A percentile compares a stretch with the other conserved stretches of the same genome.
phyloP scores from a whole-genome alignment of 2,113 vertebrate species.

The Eudyptes chrysolophus region DNA sequence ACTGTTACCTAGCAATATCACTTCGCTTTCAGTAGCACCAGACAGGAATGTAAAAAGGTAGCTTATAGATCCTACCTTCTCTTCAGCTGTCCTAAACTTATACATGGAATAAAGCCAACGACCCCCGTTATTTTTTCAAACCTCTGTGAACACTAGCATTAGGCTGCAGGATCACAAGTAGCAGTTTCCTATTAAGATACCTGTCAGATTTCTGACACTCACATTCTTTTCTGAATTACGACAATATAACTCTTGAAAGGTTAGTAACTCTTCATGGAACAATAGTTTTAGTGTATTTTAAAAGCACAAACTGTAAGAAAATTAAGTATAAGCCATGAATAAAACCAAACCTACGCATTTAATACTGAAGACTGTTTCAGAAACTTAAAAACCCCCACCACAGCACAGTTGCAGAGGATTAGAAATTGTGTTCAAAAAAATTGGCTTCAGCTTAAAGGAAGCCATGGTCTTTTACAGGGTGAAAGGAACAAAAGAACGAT shows the following conservation, averaged over 20 bases:
- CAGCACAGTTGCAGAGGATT: not conserved
- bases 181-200: not conserved
- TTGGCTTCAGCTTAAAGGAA: constrained; percentile 8
- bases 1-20: not conserved
- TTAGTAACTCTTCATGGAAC: not conserved
- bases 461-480: not conserved
- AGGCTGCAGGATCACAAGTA: not conserved
- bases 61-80: not conserved
- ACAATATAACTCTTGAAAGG: not conserved
- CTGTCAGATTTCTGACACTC: not conserved
- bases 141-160: not conserved
- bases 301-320: not conserved
- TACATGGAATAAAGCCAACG: not conserved
- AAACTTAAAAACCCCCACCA: not conserved
- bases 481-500: not conserved
- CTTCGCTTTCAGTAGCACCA: not conserved
- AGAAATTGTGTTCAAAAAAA: not conserved
- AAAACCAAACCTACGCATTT: not conserved
- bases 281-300: not conserved
- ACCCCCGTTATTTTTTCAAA: not conserved
- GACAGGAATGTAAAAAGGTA: not conserved
- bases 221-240: not conserved
- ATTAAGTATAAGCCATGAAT: not conserved
- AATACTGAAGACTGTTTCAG: not conserved
- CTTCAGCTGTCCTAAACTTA: not conserved